A percentile compares a stretch with the other conserved stretches of the same genome.
phyloP scores from a whole-genome alignment of 2,888 invertebrate species.

The Heliconius erato region DNA sequence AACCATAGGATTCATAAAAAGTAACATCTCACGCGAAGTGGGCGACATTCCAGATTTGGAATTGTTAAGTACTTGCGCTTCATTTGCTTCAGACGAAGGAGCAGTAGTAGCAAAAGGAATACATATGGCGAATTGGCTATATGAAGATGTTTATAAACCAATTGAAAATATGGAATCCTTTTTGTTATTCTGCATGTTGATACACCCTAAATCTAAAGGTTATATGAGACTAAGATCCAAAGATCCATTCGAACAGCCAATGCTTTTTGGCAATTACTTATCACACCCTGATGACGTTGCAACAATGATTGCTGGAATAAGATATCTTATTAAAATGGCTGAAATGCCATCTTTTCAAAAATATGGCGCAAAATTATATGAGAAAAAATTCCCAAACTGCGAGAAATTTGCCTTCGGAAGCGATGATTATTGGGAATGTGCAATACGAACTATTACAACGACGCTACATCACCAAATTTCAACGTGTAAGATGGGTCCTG shows the following conservation, averaged over 20 bases:
- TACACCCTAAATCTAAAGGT: conserved; percentile 89
- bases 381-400: conserved; percentile 85
- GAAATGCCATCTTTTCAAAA: conserved; percentile 86
- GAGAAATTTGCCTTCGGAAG: conserved; percentile 80
- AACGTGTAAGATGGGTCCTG: conserved; percentile 89
- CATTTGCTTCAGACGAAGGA: conserved; percentile 86
- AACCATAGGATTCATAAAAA: conserved; percentile 86
- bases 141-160: conserved; percentile 73
- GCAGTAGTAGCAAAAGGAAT: conserved; percentile 73
- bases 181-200: conserved; percentile 82
- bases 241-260: conserved; percentile 88
- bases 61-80: conserved; percentile 85
- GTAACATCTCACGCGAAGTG: conserved; percentile 83
- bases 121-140: conserved; percentile 74
- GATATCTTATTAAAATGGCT: conserved; percentile 84
- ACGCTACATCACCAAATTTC: conserved; percentile 89
- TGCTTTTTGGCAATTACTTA: conserved; percentile 91
- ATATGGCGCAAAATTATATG: conserved; percentile 86
- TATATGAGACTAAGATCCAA: conserved; percentile 86
- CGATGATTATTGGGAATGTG: conserved; percentile 89
- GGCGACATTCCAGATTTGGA: conserved; percentile 88
- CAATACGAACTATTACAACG: conserved; percentile 85
- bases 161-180: conserved; percentile 78
- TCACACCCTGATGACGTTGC: conserved; percentile 86
- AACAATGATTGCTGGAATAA: conserved; percentile 86